These are phyloP conservation scores for Physocephala rufipes DNA, from an alignment of 2,888 invertebrate genomes.

Conservation along the genomic window DNA sequence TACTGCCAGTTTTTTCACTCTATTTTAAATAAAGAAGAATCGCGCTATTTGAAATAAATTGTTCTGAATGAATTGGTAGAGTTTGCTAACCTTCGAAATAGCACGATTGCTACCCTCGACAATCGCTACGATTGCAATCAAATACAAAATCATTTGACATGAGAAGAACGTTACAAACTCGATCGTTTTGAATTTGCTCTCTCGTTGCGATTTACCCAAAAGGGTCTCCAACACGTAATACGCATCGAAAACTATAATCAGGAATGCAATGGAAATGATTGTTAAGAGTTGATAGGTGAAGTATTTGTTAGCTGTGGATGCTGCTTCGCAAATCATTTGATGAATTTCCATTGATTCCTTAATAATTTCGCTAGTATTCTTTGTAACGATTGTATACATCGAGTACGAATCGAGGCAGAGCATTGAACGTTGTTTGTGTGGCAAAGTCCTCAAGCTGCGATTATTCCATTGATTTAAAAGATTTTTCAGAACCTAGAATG, in stretches of 20 bases:
- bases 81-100: slow-evolving; percentile 56
- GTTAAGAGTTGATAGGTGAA: slow-evolving; percentile 65
- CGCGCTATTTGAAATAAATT: background rate
- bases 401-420: slow-evolving; percentile 63
- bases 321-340: slow-evolving; percentile 64
- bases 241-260: slow-evolving; percentile 66
- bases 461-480: slow-evolving; percentile 60
- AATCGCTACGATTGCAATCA: slow-evolving; percentile 63
- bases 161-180: slow-evolving; percentile 65
- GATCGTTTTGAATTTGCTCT: slow-evolving; percentile 62
- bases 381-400: slow-evolving; percentile 63
- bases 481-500: slow-evolving; percentile 60
- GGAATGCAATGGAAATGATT: slow-evolving; percentile 64
- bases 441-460: slow-evolving; percentile 45
- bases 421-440: slow-evolving; percentile 57
- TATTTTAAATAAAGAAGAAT: slow-evolving; percentile 35
- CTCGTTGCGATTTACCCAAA: slow-evolving; percentile 60
- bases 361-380: slow-evolving; percentile 62
- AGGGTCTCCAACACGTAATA: slow-evolving; percentile 64
- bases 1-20: slow-evolving; percentile 63
- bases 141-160: slow-evolving; percentile 63
- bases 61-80: background rate
- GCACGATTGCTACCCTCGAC: slow-evolving; percentile 64
- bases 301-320: slow-evolving; percentile 64
- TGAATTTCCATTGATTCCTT: slow-evolving; percentile 65